These are phyloP conservation scores for Hymenochirus boettgeri DNA, from an alignment of 2,113 vertebrate genomes.

Conservation along the genomic window DNA sequence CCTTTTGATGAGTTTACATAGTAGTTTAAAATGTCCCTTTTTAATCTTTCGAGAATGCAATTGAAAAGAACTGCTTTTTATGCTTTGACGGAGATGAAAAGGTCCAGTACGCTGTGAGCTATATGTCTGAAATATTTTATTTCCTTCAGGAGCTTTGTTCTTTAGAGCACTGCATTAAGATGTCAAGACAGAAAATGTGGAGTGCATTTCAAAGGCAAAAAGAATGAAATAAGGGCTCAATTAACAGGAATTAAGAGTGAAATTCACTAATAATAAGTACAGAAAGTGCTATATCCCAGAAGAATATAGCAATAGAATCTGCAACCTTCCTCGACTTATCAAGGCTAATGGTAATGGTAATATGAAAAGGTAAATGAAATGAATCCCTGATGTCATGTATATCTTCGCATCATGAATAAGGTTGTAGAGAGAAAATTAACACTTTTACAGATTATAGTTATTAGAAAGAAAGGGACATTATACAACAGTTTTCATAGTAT, in stretches of 20 bases:
- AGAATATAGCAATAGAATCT: slow-evolving; percentile 4
- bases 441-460: too few relatives aligned
- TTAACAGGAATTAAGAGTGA: slow-evolving; percentile 19
- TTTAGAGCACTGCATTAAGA: not conserved
- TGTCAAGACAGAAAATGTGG: slow-evolving; percentile 1
- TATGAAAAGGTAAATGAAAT: not conserved
- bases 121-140: not conserved
- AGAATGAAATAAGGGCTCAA: slow-evolving; percentile 8
- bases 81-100: too few relatives aligned
- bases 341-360: slow-evolving; percentile 20
- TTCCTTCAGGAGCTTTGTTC: not conserved
- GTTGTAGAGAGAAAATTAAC: not conserved
- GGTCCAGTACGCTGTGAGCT: not conserved
- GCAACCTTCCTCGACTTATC: not conserved
- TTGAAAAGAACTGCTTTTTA: too few relatives aligned
- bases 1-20: too few relatives aligned
- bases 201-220: slow-evolving; percentile 9
- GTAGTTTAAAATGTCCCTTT: too few relatives aligned
- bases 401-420: not conserved
- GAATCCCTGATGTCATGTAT: slow-evolving; percentile 17
- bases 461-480: too few relatives aligned
- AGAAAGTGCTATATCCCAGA: slow-evolving; percentile 1
- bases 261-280: not conserved
- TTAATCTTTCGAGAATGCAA: too few relatives aligned
- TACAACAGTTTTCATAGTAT: too few relatives aligned